These are phyloP conservation scores for Harpalus rubripes DNA, from an alignment of 2,888 invertebrate species.

Conservation along the genomic window DNA sequence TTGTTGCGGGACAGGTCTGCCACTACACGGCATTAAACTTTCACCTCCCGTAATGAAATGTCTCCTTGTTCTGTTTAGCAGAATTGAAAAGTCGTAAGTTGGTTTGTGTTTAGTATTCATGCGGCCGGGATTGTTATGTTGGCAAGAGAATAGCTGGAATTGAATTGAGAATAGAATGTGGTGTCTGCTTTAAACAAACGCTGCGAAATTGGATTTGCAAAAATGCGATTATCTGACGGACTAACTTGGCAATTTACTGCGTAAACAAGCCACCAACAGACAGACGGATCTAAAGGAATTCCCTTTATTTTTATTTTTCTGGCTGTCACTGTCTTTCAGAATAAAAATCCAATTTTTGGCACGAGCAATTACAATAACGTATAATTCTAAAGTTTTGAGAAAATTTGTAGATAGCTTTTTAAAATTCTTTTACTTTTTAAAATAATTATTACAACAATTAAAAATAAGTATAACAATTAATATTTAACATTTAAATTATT, in stretches of 20 bases:
- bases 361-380: too few species aligned
- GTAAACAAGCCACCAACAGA: background rate
- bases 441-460: too few species aligned
- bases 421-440: too few species aligned
- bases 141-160: conserved; percentile 23
- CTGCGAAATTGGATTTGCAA: background rate
- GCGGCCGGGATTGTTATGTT: conserved; percentile 12
- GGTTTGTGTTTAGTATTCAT: conserved; percentile 30
- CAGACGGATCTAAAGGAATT: background rate
- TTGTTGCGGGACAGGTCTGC: background rate
- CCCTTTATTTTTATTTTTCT: background rate
- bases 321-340: too few species aligned
- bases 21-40: background rate
- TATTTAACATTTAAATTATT: too few species aligned
- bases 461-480: too few species aligned
- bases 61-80: conserved; percentile 25
- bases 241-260: conserved; percentile 5
- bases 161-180: background rate
- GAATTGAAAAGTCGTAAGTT: conserved; percentile 43
- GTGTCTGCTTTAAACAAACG: conserved; percentile 10
- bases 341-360: too few species aligned
- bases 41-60: conserved; percentile 11
- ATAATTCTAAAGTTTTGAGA: too few species aligned
- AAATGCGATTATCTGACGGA: conserved; percentile 1
- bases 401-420: too few species aligned